A percentile compares a stretch with the other conserved stretches of the same genome.
These are phyloP conservation scores for Cephus pygmeus DNA, from an alignment of 2,888 invertebrate species.

Conservation along the genomic window DNA sequence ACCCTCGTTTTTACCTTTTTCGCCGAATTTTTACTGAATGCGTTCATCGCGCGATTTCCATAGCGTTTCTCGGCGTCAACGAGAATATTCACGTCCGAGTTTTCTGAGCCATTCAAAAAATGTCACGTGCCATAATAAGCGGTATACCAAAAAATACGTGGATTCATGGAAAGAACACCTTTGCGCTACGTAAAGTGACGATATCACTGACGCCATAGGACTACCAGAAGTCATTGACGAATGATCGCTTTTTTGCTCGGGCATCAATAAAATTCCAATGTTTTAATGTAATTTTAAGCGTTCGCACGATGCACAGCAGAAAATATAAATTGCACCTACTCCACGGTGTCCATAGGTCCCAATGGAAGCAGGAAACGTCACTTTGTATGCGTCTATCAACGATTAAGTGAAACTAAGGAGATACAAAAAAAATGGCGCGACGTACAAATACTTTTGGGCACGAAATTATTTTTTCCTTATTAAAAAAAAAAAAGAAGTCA, in stretches of 20 bases:
- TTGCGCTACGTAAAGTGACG: background rate
- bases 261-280: background rate
- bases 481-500: too few species aligned
- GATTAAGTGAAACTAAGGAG: background rate
- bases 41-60: background rate
- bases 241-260: background rate
- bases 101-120: background rate
- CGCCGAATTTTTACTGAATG: background rate
- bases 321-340: background rate
- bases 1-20: background rate
- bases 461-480: too few species aligned
- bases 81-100: background rate
- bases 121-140: background rate
- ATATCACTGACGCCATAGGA: background rate
- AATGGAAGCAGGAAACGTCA: background rate
- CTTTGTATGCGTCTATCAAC: background rate
- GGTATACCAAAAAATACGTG: background rate
- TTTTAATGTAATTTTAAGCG: background rate
- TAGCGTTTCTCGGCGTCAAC: background rate
- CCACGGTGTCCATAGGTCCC: background rate
- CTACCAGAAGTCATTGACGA: background rate
- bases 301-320: background rate
- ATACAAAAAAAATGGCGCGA: background rate
- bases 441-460: background rate
- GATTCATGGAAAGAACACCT: background rate